phyloP scores from a whole-genome alignment of 1,140 invertebrate genomes.

The Trinorchestia longiramus region DNA sequence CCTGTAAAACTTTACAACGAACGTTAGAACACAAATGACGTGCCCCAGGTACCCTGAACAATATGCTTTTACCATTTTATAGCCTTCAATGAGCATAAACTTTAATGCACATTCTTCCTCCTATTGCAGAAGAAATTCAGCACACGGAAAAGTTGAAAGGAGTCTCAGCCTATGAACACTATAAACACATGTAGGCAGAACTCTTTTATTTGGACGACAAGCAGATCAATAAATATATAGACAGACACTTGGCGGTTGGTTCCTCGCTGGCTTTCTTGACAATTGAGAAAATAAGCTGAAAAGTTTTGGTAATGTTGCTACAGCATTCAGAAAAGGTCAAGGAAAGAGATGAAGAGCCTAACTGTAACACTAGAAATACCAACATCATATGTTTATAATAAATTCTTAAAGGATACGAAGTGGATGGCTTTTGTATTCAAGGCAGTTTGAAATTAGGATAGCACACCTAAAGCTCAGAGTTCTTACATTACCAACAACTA shows the following conservation, averaged over 20 bases:
- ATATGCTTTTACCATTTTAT: too few relatives aligned
- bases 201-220: slow-evolving; percentile 1
- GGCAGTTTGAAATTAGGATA: slow-evolving; percentile 43
- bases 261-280: background rate
- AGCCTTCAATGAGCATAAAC: too few relatives aligned
- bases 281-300: background rate
- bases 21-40: too few relatives aligned
- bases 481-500: background rate
- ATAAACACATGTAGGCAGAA: slow-evolving; percentile 2
- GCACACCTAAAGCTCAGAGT: slow-evolving; percentile 15
- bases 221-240: background rate
- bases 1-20: too few relatives aligned
- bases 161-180: background rate
- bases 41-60: too few relatives aligned
- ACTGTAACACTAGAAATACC: slow-evolving; percentile 4
- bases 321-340: background rate
- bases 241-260: background rate
- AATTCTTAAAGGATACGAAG: slow-evolving; percentile 44
- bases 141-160: background rate
- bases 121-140: too few relatives aligned
- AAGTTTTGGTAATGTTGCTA: background rate
- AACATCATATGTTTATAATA: slow-evolving; percentile 3
- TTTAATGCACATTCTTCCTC: too few relatives aligned
- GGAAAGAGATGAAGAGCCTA: background rate
- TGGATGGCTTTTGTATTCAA: slow-evolving; percentile 49